Base-by-base conservation (phyloP, 1,140 invertebrate genomes). In the Uloborus diversus region DNA sequence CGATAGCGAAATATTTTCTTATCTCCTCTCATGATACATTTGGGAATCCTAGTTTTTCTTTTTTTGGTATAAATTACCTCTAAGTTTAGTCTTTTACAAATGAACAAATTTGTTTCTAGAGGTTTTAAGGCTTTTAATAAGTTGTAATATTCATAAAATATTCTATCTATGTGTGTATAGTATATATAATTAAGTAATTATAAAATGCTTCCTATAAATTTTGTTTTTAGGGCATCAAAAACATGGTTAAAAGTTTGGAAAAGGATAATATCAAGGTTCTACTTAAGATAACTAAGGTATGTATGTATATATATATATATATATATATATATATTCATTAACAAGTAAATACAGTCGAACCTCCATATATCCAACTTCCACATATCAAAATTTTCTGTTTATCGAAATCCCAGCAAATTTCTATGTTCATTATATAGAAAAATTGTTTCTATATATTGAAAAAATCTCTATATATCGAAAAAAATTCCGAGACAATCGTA, bases 221-320 rank as follows among this genome's bases (percentile, higher is more conserved):
- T 11, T 25, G 59, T 47, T 47, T 75, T 35, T 47, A 82, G 81
- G 81, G 79, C n/a, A 56, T 83, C 14, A 79, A 79, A 64, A 82
- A 82, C 35, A 82, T 83, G 82, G 61, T 82, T 13, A 71, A 70
- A 30, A 42, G 64, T 27, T 57, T 82, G 1, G 57, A 73, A 23
- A 59, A 79, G 28, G 56, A 68, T n/a, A 76, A 70, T 70, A 28
- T 35, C 27, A 25, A 47, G 25, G 56, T 79, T 69, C 13, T 59
- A 49, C 49, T 79, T 25, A 37, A 69, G 23, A 20, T 69, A 2
- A 69, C 56, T 14, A 27, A 69, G 25, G 76, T 79, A 61, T 42
- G 64, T 57, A 14, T n/a, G 32, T 25, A 0, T 3, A 20, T 61
- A 11, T 42, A 37, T 27, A 20, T 25, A 20, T 5, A 23, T 25